These are phyloP conservation scores for Scomber japonicus DNA, from an alignment of 2,113 vertebrate genomes.

Conservation along the genomic window DNA sequence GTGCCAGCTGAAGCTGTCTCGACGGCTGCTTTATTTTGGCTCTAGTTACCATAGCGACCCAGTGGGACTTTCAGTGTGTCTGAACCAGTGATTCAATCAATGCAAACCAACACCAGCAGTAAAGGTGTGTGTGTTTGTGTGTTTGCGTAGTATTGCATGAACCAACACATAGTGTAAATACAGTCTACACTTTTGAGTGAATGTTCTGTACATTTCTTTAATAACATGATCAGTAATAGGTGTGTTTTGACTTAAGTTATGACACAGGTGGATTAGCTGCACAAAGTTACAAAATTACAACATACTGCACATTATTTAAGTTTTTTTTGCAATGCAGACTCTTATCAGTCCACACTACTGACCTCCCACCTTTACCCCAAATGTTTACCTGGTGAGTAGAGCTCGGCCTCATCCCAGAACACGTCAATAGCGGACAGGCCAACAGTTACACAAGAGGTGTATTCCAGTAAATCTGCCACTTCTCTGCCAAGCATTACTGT, in stretches of 20 bases:
- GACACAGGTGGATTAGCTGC: neutral
- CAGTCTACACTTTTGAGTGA: neutral
- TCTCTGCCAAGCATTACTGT: constrained; percentile 52
- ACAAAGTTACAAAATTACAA: constrained; percentile 15
- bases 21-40: constrained; percentile 79
- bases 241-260: neutral
- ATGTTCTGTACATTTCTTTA: neutral
- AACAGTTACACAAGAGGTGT: constrained; percentile 69
- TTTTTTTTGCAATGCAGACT: constrained; percentile 21
- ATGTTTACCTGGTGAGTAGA: constrained; percentile 65
- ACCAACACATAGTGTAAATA: neutral
- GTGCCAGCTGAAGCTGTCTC: constrained; percentile 67
- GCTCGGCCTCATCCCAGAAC: constrained; percentile 36
- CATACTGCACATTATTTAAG: neutral
- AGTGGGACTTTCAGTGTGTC: constrained; percentile 71
- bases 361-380: constrained; percentile 59
- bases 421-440: constrained; percentile 72
- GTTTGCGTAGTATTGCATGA: neutral
- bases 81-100: constrained; percentile 64
- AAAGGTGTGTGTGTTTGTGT: constrained; percentile 30
- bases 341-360: constrained; percentile 50
- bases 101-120: constrained; percentile 47
- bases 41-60: constrained; percentile 79
- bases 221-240: neutral
- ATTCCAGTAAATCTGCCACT: constrained; percentile 69